phyloP scores from a whole-genome alignment of 2,113 vertebrate genomes.

The Leptodactylus fuscus region DNA sequence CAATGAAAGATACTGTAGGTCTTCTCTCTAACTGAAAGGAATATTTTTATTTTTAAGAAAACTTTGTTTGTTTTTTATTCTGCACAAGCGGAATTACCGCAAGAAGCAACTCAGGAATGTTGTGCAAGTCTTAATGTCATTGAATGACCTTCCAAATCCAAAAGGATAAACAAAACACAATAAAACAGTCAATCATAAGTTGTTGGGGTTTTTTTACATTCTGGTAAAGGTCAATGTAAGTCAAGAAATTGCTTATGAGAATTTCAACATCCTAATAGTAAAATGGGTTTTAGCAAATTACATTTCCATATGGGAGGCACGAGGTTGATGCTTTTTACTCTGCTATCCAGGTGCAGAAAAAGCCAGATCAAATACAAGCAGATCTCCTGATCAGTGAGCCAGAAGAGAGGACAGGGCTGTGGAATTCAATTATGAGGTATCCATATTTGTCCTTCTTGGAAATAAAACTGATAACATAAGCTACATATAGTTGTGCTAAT shows the following conservation, averaged over 20 bases:
- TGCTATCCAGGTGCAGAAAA: slow-evolving; percentile 76
- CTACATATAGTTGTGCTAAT: not conserved
- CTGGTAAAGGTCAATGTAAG: slow-evolving; percentile 31
- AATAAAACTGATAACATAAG: slow-evolving; percentile 11
- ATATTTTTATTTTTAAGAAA: not conserved
- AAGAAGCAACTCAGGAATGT: not conserved
- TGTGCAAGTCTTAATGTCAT: slow-evolving; percentile 5
- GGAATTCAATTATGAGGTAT: slow-evolving; percentile 75
- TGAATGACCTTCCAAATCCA: not conserved
- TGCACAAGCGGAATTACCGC: not conserved
- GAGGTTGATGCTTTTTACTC: slow-evolving; percentile 53
- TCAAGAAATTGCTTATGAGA: not conserved
- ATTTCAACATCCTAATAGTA: not conserved
- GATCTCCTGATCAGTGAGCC: slow-evolving; percentile 71
- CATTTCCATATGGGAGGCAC: slow-evolving; percentile 17
- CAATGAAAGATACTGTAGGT: no score
- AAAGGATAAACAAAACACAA: not conserved
- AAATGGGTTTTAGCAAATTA: slow-evolving; percentile 36
- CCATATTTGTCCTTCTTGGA: not conserved
- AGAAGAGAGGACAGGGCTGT: slow-evolving; percentile 64
- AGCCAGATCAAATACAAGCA: slow-evolving; percentile 73
- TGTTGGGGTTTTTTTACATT: slow-evolving; percentile 11
- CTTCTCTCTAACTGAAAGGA: no score
- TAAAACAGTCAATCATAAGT: not conserved
- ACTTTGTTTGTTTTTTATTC: no score